Evolutionary conservation across 2,797 vertebrate genomes (phyloP).

Genomic region (Onychomys leucogaster): DNA sequence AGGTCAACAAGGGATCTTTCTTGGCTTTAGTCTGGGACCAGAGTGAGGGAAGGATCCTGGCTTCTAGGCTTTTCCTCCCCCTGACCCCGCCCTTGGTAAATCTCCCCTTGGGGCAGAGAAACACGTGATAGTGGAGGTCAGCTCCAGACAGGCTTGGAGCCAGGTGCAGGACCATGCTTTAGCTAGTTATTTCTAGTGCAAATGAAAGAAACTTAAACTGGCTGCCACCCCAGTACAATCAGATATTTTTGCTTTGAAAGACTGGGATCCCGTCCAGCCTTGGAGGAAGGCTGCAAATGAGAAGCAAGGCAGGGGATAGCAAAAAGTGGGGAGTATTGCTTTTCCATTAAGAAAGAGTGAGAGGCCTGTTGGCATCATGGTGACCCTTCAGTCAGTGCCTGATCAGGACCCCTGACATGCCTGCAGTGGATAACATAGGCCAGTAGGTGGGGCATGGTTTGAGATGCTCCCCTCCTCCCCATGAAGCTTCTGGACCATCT

Average conservation of each 20-base stretch:
- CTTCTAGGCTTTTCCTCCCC: neutral
- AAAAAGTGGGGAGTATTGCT: conserved; percentile 85
- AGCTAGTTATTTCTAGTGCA: conserved; percentile 87
- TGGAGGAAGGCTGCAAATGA: conserved; percentile 73
- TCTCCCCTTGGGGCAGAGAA: neutral
- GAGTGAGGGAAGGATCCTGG: neutral
- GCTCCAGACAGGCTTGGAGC: conserved; percentile 75
- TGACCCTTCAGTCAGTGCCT: conserved; percentile 81
- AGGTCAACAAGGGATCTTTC: neutral
- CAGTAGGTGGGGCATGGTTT: conserved; percentile 69
- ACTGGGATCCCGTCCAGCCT: conserved; percentile 86
- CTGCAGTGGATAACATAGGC: conserved; percentile 71
- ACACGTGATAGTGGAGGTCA: conserved; percentile 49
- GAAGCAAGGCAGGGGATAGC: conserved; percentile 19
- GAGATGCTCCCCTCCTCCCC: conserved; percentile 48
- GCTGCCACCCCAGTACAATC: conserved; percentile 76
- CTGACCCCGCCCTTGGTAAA: neutral
- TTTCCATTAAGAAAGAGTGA: conserved; percentile 87
- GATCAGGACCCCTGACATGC: conserved; percentile 44
- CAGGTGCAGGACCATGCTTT: conserved; percentile 75
- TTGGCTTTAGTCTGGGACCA: neutral
- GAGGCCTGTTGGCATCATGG: conserved; percentile 84
- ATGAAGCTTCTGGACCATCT: neutral
- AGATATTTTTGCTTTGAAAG: conserved; percentile 89
- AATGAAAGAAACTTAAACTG: conserved; percentile 87